phyloP scores from a whole-genome alignment of 2,113 vertebrate species.

The Zeus faber region DNA sequence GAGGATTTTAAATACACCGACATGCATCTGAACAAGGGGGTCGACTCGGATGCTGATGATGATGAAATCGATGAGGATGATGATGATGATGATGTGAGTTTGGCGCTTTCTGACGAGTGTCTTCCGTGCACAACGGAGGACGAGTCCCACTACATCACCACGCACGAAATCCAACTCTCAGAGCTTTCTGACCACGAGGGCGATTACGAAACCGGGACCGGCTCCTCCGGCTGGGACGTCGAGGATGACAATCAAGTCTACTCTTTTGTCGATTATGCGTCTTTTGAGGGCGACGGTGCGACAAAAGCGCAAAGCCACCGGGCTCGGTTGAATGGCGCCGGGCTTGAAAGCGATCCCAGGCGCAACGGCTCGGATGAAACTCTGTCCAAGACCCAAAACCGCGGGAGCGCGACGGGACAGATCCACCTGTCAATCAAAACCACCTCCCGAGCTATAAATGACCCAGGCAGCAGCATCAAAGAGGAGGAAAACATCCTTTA shows the following conservation, averaged over 20 bases:
- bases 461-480: slow-evolving; percentile 79
- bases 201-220: slow-evolving; percentile 77
- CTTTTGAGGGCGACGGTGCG: slow-evolving; percentile 79
- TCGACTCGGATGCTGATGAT: too few relatives aligned
- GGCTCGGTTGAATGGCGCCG: slow-evolving; percentile 66
- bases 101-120: slow-evolving; percentile 54
- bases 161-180: slow-evolving; percentile 91
- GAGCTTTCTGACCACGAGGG: slow-evolving; percentile 87
- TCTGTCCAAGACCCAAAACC: slow-evolving; percentile 61
- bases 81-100: slow-evolving; percentile 39
- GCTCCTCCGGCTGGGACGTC: slow-evolving; percentile 84
- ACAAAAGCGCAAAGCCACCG: slow-evolving; percentile 23
- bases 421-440: slow-evolving; percentile 95
- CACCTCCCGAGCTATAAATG: slow-evolving; percentile 91
- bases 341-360: slow-evolving; percentile 75
- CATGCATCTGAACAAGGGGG: too few relatives aligned
- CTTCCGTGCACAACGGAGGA: slow-evolving; percentile 56
- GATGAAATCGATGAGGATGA: slow-evolving; percentile 25
- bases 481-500: slow-evolving; percentile 75
- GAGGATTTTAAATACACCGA: too few relatives aligned
- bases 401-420: slow-evolving; percentile 77
- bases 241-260: slow-evolving; percentile 86
- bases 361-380: slow-evolving; percentile 75
- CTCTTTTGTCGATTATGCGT: slow-evolving; percentile 87
- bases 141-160: slow-evolving; percentile 91